Base-by-base conservation (phyloP, 2,888 invertebrate species). In the Chalcis sispes region DNA sequence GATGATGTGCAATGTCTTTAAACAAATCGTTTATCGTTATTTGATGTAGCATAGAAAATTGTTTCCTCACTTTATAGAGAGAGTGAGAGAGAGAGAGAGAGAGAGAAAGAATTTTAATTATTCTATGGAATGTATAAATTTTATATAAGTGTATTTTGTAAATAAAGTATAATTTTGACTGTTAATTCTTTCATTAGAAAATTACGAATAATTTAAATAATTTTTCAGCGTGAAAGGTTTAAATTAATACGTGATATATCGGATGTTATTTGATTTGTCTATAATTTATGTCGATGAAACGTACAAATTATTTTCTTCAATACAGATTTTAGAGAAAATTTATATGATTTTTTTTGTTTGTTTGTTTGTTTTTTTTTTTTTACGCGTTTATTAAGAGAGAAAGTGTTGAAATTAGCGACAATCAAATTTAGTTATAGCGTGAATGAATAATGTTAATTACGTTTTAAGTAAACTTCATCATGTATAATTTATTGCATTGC, bases 401-500 rank as follows among this genome's bases (percentile, higher is more conserved):
- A 75, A 70, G 59, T 54, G 59, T 46, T 59, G 10, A 61, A 52
- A 58, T 70, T 64, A 50, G 50, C 48, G 48, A 54, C 29, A 8
- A 59, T 74, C 62, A 56, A 59, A 56, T 40, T 71, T 64, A 64
- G 32, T 54, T 36, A 56, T 59, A 66, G 32, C 23, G 23, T 56
- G 46, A 27, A 67, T 50, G 64, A 48, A 50, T 75, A 13, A n/a
- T n/a, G n/a, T 52, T 58, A 42, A 46, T 52, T 46, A 18, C 56
- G 13, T 64, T 27, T 15, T 70, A 50, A 10, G 18, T 15, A 40
- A 74, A 42, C 46, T 32, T 75, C 71, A 48, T 23, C 40, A 70
- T 70, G 58, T 29, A 52, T 74, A 67, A 75, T 71, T 75, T 75
- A 71, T 71, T 75, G 46, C 65, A 20, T 32, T 42, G 29, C 50